Conservation (phyloP, 37 sponge, comb jelly and placozoan species). For the Corticium candelabrum region DNA sequence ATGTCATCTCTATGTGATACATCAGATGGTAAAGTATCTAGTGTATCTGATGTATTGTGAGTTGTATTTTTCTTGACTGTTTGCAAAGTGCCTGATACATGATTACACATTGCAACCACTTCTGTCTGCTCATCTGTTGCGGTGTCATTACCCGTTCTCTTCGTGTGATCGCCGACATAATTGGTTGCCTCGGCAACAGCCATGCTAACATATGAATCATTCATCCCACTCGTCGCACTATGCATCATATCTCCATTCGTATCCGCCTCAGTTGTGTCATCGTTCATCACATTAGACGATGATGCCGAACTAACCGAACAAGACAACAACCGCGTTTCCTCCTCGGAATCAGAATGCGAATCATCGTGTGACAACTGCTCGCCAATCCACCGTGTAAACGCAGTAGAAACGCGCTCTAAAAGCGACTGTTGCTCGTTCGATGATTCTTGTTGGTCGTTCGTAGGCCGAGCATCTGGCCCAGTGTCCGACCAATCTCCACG, state of each 20-base stretch:
- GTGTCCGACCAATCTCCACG: constrained; percentile 92
- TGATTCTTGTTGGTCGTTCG: constrained; percentile 6
- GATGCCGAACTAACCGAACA: neutral
- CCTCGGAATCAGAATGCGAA: neutral
- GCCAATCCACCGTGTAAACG: constrained; percentile 61
- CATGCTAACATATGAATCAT: no score
- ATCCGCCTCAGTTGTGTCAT: neutral
- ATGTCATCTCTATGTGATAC: no score
- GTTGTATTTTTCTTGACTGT: no score
- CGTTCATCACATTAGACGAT: neutral
- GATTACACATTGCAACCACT: no score
- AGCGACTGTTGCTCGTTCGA: neutral
- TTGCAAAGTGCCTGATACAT: no score
- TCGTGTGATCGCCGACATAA: no score
- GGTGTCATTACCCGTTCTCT: no score
- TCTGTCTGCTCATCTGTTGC: no score
- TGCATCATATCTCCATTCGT: neutral
- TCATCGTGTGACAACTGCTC: constrained; percentile 11
- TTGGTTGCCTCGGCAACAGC: no score
- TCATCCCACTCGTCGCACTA: no score
- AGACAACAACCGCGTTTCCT: neutral
- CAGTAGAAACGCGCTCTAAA: constrained; percentile 43
- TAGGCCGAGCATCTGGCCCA: constrained; percentile 71
- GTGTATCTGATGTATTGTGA: no score
- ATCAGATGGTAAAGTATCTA: no score